A percentile compares a stretch with the other conserved stretches of the same genome.
These are phyloP conservation scores for Umimayanthus kanabou DNA, from an alignment of 92 coral and sea anemone genomes.

Conservation along the genomic window DNA sequence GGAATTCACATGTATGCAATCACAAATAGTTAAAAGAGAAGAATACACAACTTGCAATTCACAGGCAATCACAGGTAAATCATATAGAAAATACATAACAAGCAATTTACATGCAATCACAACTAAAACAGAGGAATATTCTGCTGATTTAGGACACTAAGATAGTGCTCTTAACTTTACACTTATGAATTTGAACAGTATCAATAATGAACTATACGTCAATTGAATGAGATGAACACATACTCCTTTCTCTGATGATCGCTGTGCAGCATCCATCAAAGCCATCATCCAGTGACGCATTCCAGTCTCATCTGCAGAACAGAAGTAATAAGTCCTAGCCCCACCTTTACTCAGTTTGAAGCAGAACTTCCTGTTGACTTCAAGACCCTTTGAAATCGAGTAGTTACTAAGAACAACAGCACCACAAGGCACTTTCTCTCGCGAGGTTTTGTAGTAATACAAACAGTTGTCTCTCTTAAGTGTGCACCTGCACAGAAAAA, in stretches of 20 bases:
- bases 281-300: constrained; percentile 89
- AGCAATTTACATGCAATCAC: background rate
- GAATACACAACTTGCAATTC: background rate
- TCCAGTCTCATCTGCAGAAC: constrained; percentile 69
- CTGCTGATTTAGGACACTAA: too few relatives aligned
- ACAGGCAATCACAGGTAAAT: background rate
- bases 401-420: constrained; percentile 81
- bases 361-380: constrained; percentile 74
- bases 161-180: too few relatives aligned
- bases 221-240: background rate
- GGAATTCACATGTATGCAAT: background rate
- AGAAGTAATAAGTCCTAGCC: constrained; percentile 79
- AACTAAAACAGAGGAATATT: too few relatives aligned
- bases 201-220: background rate
- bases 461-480: constrained; percentile 80
- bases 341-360: constrained; percentile 94
- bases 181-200: background rate
- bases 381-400: constrained; percentile 85
- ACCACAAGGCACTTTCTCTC: constrained; percentile 82
- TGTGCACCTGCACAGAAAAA: constrained; percentile 66
- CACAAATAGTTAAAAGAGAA: too few relatives aligned
- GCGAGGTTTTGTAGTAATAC: constrained; percentile 83
- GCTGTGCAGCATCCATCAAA: constrained; percentile 80
- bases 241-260: constrained; percentile 44
- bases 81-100: too few relatives aligned